Evolutionary conservation across 2,888 invertebrate species (phyloP).

Genomic region (Ephialtes manifestator): DNA sequence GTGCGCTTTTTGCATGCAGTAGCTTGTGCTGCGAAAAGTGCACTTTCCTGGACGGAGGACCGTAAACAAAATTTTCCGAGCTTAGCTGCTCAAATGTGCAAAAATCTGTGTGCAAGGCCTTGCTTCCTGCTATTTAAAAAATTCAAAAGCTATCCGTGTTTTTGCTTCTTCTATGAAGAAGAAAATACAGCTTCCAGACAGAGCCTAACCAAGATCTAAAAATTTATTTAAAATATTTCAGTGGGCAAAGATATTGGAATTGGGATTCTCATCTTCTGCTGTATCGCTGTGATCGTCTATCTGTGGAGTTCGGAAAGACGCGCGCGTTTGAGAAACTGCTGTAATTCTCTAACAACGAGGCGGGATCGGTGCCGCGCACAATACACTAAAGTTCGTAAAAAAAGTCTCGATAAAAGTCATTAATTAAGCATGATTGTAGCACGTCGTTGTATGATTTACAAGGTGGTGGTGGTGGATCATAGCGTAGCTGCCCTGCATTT

Average conservation of each 20-base stretch:
- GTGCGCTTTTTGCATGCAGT: too few species aligned
- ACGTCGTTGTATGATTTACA: constrained; percentile 38
- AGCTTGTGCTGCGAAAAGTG: too few species aligned
- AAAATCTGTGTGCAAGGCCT: too few species aligned
- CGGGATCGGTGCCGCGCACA: constrained; percentile 76
- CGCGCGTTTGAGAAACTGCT: constrained; percentile 71
- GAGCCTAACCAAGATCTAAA: neutral
- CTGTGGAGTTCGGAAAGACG: constrained; percentile 76
- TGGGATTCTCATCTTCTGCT: constrained; percentile 67
- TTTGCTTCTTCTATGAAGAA: too few species aligned
- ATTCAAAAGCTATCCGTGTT: too few species aligned
- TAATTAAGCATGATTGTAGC: constrained; percentile 28
- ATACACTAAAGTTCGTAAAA: constrained; percentile 79
- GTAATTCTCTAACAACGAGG: constrained; percentile 70
- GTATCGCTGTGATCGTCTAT: constrained; percentile 72
- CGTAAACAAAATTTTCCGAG: too few species aligned
- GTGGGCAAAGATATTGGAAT: constrained; percentile 72
- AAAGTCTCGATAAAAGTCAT: neutral
- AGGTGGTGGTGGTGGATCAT: constrained; percentile 40
- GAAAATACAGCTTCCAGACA: neutral
- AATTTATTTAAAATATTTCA: constrained; percentile 67
- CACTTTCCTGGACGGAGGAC: too few species aligned
- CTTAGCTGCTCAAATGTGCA: too few species aligned
- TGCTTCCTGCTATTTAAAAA: too few species aligned
- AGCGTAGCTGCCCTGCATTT: neutral